Percentiles rank a stretch among this genome's conserved stretches.
phyloP scores from a whole-genome alignment of 1,140 invertebrate species.

The Eriosoma lanigerum region DNA sequence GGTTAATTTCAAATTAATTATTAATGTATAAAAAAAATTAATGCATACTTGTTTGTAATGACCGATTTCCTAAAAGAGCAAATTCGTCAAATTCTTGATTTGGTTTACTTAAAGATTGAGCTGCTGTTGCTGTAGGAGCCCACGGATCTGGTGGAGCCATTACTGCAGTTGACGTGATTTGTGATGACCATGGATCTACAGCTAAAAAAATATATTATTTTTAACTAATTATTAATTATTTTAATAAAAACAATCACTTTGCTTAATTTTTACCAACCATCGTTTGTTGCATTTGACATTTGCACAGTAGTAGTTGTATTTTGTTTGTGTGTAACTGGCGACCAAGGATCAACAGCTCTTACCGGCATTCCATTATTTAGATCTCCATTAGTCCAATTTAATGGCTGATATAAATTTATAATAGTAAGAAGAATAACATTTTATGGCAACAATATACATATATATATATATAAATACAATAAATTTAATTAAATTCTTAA shows the following conservation, averaged over 20 bases:
- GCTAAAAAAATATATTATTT: not conserved
- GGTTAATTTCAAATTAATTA: constrained; percentile 56
- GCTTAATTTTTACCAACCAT: constrained; percentile 15
- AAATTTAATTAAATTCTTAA: no score
- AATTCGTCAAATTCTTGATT: constrained; percentile 47
- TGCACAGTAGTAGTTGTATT: constrained; percentile 20
- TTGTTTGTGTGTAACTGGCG: constrained; percentile 54
- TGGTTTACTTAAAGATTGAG: constrained; percentile 37
- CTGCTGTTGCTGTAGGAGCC: constrained; percentile 54
- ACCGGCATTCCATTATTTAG: constrained; percentile 11
- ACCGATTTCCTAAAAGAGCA: constrained; percentile 46
- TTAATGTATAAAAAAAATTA: not conserved
- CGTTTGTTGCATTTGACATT: constrained; percentile 4
- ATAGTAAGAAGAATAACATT: no score
- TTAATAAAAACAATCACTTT: not conserved
- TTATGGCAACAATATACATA: no score
- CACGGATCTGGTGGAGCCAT: constrained; percentile 57
- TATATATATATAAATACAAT: no score
- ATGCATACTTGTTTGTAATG: constrained; percentile 36
- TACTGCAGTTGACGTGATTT: constrained; percentile 47
- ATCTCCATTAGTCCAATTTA: constrained; percentile 45
- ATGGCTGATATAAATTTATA: constrained; percentile 41
- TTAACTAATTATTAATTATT: not conserved
- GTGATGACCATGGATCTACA: constrained; percentile 37
- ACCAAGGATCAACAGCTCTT: constrained; percentile 57